phyloP scores from a whole-genome alignment of 2,888 invertebrate genomes.

The Drosophila leonis region DNA sequence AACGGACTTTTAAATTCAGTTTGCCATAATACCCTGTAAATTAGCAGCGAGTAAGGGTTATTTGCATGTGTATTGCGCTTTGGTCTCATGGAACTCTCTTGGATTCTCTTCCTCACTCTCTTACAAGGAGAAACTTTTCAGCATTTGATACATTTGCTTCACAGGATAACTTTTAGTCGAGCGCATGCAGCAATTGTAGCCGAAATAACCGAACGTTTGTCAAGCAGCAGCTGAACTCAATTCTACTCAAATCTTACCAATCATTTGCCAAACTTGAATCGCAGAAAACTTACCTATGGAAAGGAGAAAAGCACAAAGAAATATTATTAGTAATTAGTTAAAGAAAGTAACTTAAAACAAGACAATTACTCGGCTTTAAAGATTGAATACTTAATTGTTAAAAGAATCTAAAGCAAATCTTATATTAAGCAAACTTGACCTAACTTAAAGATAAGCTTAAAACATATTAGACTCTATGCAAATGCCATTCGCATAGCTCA shows the following conservation, averaged over 20 bases:
- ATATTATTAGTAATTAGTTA: constrained; percentile 20
- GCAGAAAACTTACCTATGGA: constrained; percentile 31
- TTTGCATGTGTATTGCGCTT: background rate
- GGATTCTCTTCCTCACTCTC: background rate
- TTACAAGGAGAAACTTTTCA: too few relatives aligned
- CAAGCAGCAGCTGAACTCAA: background rate
- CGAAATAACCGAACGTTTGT: constrained; percentile 34
- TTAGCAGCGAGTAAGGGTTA: background rate
- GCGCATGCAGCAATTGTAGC: background rate
- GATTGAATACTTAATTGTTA: background rate
- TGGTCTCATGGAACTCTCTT: too few relatives aligned
- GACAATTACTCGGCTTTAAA: constrained; percentile 20
- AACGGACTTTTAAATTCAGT: constrained; percentile 53
- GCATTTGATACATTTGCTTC: background rate
- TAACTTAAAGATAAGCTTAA: too few relatives aligned
- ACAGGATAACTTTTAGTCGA: constrained; percentile 6
- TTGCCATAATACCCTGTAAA: constrained; percentile 21
- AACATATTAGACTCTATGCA: too few relatives aligned
- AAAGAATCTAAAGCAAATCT: background rate
- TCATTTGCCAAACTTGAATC: constrained; percentile 2
- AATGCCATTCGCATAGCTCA: too few relatives aligned
- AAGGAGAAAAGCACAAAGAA: constrained; percentile 1
- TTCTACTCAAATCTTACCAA: constrained; percentile 28
- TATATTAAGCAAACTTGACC: background rate
- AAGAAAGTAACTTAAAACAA: background rate